Evolutionary conservation across 2,888 invertebrate species (phyloP), one percentile per base, ranked within the genome.

Genomic region (Noctua comes): DNA sequence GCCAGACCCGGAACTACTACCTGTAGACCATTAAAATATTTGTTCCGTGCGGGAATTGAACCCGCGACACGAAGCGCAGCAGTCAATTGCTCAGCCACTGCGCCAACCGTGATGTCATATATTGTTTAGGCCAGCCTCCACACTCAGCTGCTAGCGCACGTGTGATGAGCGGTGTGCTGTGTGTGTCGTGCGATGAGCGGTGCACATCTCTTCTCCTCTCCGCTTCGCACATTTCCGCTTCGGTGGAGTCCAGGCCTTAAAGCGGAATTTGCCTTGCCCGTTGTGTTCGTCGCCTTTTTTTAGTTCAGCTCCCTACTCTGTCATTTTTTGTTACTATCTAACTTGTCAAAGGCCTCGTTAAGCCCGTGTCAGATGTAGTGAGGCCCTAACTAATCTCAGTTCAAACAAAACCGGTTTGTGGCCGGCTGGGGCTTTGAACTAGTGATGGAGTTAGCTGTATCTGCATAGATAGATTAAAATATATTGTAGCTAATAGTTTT

Each of bases 261-360:
- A 24, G 16, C 8, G 21, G 2, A 51, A 31, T 24, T 78, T 31
- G 5, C 10, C n/a, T 27, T 62, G 43, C 48, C 46, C 21, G n/a
- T 36, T 46, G 27, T 64, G 1, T 59, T 27, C 46, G 6, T 27
- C 1, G 4, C 18, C 2, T 2, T 11, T 80, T 65, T 54, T 82
- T 75, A 27, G 43, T 18, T 43, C 5, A 66, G n/a, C 27, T 54
- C 62, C n/a, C 54, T 65, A 21, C 36, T 36, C 3, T 8, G 54
- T 3, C 1, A 46, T 68, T 74, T 79, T 81, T 79, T 79, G 82
- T 27, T 6, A 36, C 36, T 46, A 54, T 68, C 5, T 75, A 24
- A 75, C 79, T 82, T 68, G 51, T 46, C 68, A 75, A 68, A 75
- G 59, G 76, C 59, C 16, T 80, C 27, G 82, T 80, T 80, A 80